A percentile compares a stretch with the other conserved stretches of the same genome.
Conservation (phyloP, 2,888 invertebrate species). For the Scaptomyza parva region DNA sequence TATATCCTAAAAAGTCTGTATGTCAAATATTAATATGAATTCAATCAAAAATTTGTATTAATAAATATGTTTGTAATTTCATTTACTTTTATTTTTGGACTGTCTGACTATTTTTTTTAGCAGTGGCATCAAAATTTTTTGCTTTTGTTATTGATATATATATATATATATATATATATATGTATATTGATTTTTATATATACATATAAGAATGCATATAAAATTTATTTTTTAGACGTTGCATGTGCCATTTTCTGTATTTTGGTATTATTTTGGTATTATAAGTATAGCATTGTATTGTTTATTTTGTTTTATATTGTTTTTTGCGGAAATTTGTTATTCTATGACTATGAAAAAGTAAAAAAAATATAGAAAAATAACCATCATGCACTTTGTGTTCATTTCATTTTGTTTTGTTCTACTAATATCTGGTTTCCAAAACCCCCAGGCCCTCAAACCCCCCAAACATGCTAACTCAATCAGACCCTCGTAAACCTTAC, state of each 20-base stretch:
- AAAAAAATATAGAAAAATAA: constrained; percentile 81
- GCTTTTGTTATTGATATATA: constrained; percentile 21
- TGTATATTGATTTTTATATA: constrained; percentile 18
- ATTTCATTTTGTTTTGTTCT: constrained; percentile 54
- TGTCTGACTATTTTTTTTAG: constrained; percentile 45
- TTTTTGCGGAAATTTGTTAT: constrained; percentile 76
- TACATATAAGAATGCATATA: constrained; percentile 21
- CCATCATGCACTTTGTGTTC: constrained; percentile 74
- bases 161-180: constrained; percentile 19
- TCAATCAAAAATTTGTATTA: constrained; percentile 52
- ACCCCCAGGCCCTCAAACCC: constrained; percentile 43
- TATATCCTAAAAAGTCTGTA: constrained; percentile 64
- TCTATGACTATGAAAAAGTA: constrained; percentile 82
- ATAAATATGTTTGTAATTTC: constrained; percentile 24
- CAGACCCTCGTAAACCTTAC: constrained; percentile 64
- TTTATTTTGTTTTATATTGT: too few species aligned
- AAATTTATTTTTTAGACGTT: constrained; percentile 10
- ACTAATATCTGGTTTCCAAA: constrained; percentile 68
- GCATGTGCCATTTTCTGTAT: constrained; percentile 44
- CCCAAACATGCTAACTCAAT: constrained; percentile 49
- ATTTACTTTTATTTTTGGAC: constrained; percentile 56
- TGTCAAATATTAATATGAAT: constrained; percentile 61
- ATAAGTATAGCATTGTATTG: constrained; percentile 22
- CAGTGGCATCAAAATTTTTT: constrained; percentile 53
- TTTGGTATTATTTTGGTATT: constrained; percentile 33